Evolutionary conservation across 1,140 invertebrate genomes (phyloP).

Genomic region (Zaprionus lachaisei): DNA sequence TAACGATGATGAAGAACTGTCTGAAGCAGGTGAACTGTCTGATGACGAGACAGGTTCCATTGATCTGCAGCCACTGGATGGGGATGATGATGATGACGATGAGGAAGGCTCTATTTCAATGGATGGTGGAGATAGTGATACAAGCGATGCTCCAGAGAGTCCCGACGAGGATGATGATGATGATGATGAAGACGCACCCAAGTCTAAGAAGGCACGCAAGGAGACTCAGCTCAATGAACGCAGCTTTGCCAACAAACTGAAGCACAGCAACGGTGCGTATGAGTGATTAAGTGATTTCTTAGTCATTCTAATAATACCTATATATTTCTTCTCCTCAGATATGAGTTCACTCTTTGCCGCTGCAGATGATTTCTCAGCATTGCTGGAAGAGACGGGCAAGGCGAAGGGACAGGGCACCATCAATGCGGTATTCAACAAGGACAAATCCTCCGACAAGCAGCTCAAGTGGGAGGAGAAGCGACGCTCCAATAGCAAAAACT

Average conservation of each 20-base stretch:
- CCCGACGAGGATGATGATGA: conserved; percentile 59
- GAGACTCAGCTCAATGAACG: conserved; percentile 46
- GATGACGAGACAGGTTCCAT: conserved; percentile 76
- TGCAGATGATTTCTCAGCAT: conserved; percentile 90
- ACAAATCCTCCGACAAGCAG: conserved; percentile 88
- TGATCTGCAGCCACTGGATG: conserved; percentile 63
- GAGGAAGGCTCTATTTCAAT: conserved; percentile 60
- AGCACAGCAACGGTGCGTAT: conserved; percentile 71
- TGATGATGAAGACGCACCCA: conserved; percentile 56
- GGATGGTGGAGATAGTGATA: conserved; percentile 54
- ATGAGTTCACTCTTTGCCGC: conserved; percentile 88
- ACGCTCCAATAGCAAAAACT: conserved; percentile 72
- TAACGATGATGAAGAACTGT: conserved; percentile 72
- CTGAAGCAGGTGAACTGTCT: conserved; percentile 69
- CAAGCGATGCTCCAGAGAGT: conserved; percentile 60
- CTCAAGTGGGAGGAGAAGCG: conserved; percentile 88
- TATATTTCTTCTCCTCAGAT: conserved; percentile 54
- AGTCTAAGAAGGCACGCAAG: conserved; percentile 84
- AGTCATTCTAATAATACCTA: not conserved
- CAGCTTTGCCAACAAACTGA: conserved; percentile 74
- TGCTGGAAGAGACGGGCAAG: conserved; percentile 88
- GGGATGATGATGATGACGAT: conserved; percentile 72
- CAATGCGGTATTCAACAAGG: conserved; percentile 87
- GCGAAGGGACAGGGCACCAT: conserved; percentile 88
- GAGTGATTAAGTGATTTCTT: not conserved